Evolutionary conservation across 2,888 invertebrate genomes (phyloP), one percentile per base, ranked within the genome.

Genomic region (Camponotus fellah): DNA sequence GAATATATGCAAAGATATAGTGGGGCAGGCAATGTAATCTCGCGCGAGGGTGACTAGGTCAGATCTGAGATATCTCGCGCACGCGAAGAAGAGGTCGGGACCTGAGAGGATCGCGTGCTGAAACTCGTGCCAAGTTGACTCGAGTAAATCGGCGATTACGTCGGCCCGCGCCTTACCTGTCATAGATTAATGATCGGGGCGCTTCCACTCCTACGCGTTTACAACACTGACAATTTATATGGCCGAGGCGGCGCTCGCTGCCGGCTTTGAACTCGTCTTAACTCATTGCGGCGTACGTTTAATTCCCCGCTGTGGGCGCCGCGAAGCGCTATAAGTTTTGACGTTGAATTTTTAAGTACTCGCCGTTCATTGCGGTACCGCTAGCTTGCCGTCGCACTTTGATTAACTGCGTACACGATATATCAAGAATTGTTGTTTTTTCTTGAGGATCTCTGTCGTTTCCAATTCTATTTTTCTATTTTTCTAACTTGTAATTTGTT

Each of bases 131-230:
- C 84, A 86, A 79, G 26, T 26, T 26, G 87, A 83, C 75, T 85
- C 79, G 49, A 71, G 85, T 86, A 81, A 89, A 87, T 88, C 82
- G 85, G 60, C 87, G 86, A 90, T 91, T 91, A 88, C 88, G 58
- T 86, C 83, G 82, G 83, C 76, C 76, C 72, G 83, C 84, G 84
- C 82, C 87, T 86, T 86, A 85, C 88, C 88, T 86, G 88, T 83
- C 89, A 88, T 75, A 87, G 89, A 91, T 92, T 88, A 89, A 91
- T 91, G 88, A 88, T 87, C 89, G 84, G n/a, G n/a, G 85, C 86
- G 87, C 87, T 90, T 87, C 84, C 89, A 91, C 88, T 87, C 90
- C 90, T 88, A 91, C 90, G 88, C 88, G 76, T 83, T 88, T 81
- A 80, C 84, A 80, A 68, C 82, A 62, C 72, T 86, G 85, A 75